Base-by-base conservation (phyloP, 2,797 vertebrate genomes). In the Echeneis naucrates region DNA sequence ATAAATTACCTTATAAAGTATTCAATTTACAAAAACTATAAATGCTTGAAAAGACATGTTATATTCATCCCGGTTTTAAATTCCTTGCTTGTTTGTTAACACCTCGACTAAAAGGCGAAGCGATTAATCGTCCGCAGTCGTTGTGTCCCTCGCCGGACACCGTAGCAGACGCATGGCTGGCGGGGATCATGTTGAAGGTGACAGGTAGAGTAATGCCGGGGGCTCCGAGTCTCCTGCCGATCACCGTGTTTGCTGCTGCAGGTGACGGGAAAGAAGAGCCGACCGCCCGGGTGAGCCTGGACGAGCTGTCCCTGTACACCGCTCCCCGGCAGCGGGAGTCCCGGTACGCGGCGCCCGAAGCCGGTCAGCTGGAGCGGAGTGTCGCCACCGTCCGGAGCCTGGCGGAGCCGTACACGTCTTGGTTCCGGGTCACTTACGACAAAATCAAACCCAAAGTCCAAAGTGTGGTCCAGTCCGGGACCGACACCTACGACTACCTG, bases 371-470 rank as follows among this genome's bases (percentile, higher is more conserved):
- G 82, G 94, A 95, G 81, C 82, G 89, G 48, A 59, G 76, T 5
- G 77, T 93, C 76, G 86, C 93, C 80, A 17, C 71, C 30, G 3
- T 94, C 55, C 77, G 94, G 83, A 82, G 78, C 35, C 47, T 70
- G 1, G 67, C 66, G 2, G 82, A 91, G 81, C 95, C 94, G 0
- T 93, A 88, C 72, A 14, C 84, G 17, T 56, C 53, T 2, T 86
- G 91, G 91, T 93, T 87, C 71, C 81, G 94, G 93, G 94, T 84
- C 73, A 85, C 87, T 16, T 97, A 94, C 53, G 81, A 68, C 56
- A 88, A 88, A 70, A 69, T 95, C 71, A 88, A 94, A 77, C 97
- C 97, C 75, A 95, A 80, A 83, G 83, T 97, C 78, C 95, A 96
- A 67, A 90, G 82, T 45, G 87, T 93, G 42, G 68, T 94, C 80